phyloP scores from a whole-genome alignment of 1,140 invertebrate genomes.

The Camponotus floridanus region DNA sequence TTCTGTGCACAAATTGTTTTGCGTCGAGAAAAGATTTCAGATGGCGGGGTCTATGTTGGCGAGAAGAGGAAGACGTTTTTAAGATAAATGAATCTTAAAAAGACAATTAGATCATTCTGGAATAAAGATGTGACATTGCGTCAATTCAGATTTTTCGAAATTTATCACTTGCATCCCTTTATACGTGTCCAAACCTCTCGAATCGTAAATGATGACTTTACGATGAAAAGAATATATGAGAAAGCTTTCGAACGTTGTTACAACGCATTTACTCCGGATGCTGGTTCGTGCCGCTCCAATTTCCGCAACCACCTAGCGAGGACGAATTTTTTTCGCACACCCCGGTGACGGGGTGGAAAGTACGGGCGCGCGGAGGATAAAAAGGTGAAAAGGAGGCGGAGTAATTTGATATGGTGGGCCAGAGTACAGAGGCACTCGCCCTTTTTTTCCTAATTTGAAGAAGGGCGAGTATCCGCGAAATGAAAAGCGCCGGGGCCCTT shows the following conservation, averaged over 20 bases:
- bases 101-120: neutral
- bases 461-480: slow-evolving; percentile 68
- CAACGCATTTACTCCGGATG: slow-evolving; percentile 48
- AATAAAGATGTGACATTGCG: neutral
- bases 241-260: slow-evolving; percentile 27
- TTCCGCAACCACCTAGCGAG: slow-evolving; percentile 58
- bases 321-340: slow-evolving; percentile 53
- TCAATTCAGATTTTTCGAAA: slow-evolving; percentile 6
- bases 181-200: neutral
- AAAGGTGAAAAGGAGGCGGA: slow-evolving; percentile 62
- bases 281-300: slow-evolving; percentile 63
- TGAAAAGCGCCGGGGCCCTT: slow-evolving; percentile 74
- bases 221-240: slow-evolving; percentile 17
- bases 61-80: neutral
- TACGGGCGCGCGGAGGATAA: slow-evolving; percentile 31
- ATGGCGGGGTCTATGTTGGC: neutral
- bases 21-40: slow-evolving; percentile 5
- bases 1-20: slow-evolving; percentile 67
- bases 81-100: neutral
- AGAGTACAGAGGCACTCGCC: slow-evolving; percentile 24
- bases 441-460: slow-evolving; percentile 62
- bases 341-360: slow-evolving; percentile 7
- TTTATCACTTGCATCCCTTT: slow-evolving; percentile 6
- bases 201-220: slow-evolving; percentile 8
- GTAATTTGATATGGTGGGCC: slow-evolving; percentile 73